Base-by-base conservation (phyloP, 2,797 vertebrate genomes). In the Protosalanx chinensis region DNA sequence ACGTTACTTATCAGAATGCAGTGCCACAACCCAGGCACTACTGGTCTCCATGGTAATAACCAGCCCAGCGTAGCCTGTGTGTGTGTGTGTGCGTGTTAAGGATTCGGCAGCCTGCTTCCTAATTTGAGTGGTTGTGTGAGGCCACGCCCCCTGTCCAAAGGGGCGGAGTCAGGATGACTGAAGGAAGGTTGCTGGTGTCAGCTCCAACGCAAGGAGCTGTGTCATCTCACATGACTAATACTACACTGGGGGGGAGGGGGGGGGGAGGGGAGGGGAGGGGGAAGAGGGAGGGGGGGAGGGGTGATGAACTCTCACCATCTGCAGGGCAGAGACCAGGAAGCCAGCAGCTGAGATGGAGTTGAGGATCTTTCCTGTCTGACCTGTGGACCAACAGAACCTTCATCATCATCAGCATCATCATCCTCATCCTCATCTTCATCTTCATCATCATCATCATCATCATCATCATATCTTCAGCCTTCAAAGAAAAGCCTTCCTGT, bases 251-350 rank as follows among this genome's bases (percentile, higher is more conserved):
- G 1, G 23, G 23, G 20, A 3, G 4, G 5, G n/a, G 30, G 23
- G 10, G 30, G 23, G 20, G n/a, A 6, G 7, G 7, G n/a, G 20
- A 1, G 7, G 57, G 6, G n/a, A 7, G 7, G 13, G 0, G 51
- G 51, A 18, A 7, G 2, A 15, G 16, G 51, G 13, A 5, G 51
- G 49, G 16, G 16, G 49, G 51, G 51, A 1, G 51, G 51, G 46
- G 58, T 20, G 18, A 29, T 12, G 29, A 12, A 3, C 32, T 8
- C 90, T 77, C 92, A 99, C 97, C 96, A 98, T 96, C 82, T 97
- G 94, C 85, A 98, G 90, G 61, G 97, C 97, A 63, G 96, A 94
- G 81, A 98, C 93, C 77, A 95, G 88, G 91, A 96, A 98, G 74
- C 95, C 94, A 67, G 92, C 93, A 23, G 91, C 89, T 71, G 88